Evolutionary conservation across 2,113 vertebrate genomes (phyloP).

Genomic region (Nesogale talazaci): DNA sequence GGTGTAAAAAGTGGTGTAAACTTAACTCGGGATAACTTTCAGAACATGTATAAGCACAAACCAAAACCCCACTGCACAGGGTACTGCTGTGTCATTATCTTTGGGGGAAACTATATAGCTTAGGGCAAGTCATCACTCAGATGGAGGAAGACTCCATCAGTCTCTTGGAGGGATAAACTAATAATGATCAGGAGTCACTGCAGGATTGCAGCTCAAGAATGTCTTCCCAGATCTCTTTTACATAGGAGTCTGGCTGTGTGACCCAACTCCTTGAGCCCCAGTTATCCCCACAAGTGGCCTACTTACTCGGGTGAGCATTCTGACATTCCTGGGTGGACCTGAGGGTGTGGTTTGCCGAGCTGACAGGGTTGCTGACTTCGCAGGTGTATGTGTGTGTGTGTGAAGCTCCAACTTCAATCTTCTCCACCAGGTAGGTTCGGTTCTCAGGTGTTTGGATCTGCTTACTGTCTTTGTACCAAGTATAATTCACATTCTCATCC

Average conservation of each 20-base stretch:
- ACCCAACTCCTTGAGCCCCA: not conserved
- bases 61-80: not conserved
- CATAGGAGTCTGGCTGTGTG: not conserved
- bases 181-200: not conserved
- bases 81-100: not conserved
- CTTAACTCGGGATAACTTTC: not conserved
- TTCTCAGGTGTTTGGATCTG: rapidly evolving
- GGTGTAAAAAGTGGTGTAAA: not conserved
- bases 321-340: not conserved
- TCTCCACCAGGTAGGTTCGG: not conserved
- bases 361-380: constrained; percentile 60
- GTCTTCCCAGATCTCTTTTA: not conserved
- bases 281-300: not conserved
- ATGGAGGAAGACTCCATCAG: not conserved
- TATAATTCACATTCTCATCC: constrained; percentile 4
- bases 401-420: rapidly evolving
- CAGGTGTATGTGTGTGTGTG: not conserved
- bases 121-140: not conserved
- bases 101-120: not conserved
- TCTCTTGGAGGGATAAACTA: not conserved
- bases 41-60: not conserved
- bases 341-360: not conserved
- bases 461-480: constrained; percentile 50
- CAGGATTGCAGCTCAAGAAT: not conserved
- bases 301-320: not conserved